These are phyloP conservation scores for Panonychus citri DNA, from an alignment of 1,140 invertebrate genomes.

Conservation along the genomic window DNA sequence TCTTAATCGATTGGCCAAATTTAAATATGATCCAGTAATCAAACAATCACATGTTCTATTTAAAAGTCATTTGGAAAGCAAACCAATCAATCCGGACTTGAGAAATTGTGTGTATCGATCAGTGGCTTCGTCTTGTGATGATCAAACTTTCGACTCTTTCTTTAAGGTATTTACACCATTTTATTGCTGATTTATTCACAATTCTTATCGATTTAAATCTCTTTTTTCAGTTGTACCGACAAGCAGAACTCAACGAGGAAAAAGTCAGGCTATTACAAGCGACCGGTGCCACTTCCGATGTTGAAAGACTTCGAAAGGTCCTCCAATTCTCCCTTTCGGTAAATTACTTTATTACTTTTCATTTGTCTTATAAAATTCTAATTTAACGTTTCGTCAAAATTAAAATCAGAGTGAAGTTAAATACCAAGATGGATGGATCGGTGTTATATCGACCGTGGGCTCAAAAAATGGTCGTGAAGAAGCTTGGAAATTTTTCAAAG, in stretches of 20 bases:
- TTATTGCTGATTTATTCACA: neutral
- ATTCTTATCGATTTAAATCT: neutral
- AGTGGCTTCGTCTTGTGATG: slow-evolving; percentile 43
- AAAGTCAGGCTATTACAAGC: slow-evolving; percentile 62
- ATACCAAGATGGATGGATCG: slow-evolving; percentile 66
- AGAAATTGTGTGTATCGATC: slow-evolving; percentile 62
- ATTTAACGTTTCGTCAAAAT: neutral
- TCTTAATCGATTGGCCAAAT: slow-evolving; percentile 48
- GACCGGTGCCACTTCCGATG: slow-evolving; percentile 47
- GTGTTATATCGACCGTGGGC: slow-evolving; percentile 51
- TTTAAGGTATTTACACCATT: neutral
- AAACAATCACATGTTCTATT: slow-evolving; percentile 46
- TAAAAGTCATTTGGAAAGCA: slow-evolving; percentile 29
- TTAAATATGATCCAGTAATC: slow-evolving; percentile 48
- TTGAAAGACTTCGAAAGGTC: slow-evolving; percentile 43
- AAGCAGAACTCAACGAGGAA: slow-evolving; percentile 60
- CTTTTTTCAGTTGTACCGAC: slow-evolving; percentile 43
- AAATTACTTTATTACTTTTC: neutral
- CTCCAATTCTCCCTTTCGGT: slow-evolving; percentile 23
- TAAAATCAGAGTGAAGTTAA: slow-evolving; percentile 47
- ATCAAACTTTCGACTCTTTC: slow-evolving; percentile 36
- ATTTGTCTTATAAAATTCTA: neutral
- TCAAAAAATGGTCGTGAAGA: slow-evolving; percentile 49
- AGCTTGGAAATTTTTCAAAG: slow-evolving; percentile 72
- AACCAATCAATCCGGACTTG: slow-evolving; percentile 22